Evolutionary conservation across 2,888 invertebrate genomes (phyloP), one percentile per base, ranked within the genome.

Genomic region (Synergus japonicus): DNA sequence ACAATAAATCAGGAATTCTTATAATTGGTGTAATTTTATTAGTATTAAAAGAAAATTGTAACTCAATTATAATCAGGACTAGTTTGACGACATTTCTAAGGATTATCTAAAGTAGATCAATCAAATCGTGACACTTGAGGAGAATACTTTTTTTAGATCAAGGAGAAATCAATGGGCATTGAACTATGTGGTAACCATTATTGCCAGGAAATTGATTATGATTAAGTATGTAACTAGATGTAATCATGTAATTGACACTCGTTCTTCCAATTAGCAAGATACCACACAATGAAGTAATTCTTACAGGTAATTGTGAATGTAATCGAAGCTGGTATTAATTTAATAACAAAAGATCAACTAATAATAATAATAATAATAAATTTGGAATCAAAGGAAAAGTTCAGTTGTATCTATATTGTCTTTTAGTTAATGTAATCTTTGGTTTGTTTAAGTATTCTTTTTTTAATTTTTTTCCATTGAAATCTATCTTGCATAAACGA

Each of bases 111-210:
- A 54, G 69, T 4, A 29, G 49, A 73, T 54, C 29, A n/a, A 73
- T 49, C n/a, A 58, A 73, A 73, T 54, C 29, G n/a, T 12, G 37
- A 37, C n/a, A 73, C 54, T 73, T 73, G 18, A 54, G 73, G n/a
- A 73, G 49, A 73, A n/a, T 29, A 37, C 29, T 54, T 73, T 69
- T 54, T 54, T 73, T 73, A 49, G n/a, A 73, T 58, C 41, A 58
- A 58, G 54, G 41, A 73, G 54, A 73, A 73, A 58, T 73, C 54
- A 73, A 41, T 58, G 37, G 41, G 49, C 54, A 73, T 58, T n/a
- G 37, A n/a, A 54, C 54, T 73, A n/a, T 54, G 73, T n/a, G 73
- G 49, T 73, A 37, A 49, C 73, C n/a, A 66, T 43, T 43, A 66
- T n/a, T 4, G 37, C 15, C 18, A 49, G 54, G 18, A 73, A 54